phyloP scores from a whole-genome alignment of 37 sponge, comb jelly and placozoan species.

The Tethya wilhelma region DNA sequence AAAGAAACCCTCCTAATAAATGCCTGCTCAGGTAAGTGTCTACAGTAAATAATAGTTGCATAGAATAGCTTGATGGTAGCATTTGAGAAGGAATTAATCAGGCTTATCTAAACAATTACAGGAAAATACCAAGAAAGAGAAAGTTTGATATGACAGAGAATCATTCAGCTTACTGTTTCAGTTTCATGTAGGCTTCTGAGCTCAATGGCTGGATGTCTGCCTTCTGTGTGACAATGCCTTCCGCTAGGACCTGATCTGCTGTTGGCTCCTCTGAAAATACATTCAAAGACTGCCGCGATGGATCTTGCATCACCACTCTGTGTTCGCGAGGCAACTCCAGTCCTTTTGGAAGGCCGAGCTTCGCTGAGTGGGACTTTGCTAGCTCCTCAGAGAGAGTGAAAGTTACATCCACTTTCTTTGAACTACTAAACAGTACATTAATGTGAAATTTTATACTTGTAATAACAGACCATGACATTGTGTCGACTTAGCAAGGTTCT shows the following conservation, averaged over 20 bases:
- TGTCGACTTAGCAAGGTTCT: neutral
- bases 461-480: neutral
- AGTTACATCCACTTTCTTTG: slow-evolving; percentile 8
- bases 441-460: neutral
- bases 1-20: neutral
- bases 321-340: slow-evolving; percentile 61
- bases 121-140: neutral
- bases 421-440: neutral
- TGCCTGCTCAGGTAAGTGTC: neutral
- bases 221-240: slow-evolving; percentile 84
- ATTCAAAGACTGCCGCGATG: slow-evolving; percentile 51
- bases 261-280: slow-evolving; percentile 63
- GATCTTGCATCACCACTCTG: slow-evolving; percentile 43
- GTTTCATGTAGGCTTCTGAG: slow-evolving; percentile 68
- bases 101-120: neutral
- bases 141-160: neutral
- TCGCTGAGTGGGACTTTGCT: neutral
- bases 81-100: neutral
- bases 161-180: slow-evolving; percentile 72
- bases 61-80: neutral
- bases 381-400: slow-evolving; percentile 57
- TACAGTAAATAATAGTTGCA: neutral
- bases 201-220: slow-evolving; percentile 83
- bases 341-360: neutral
- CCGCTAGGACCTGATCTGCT: slow-evolving; percentile 38